Base-by-base conservation (phyloP, 2,113 vertebrate species). In the Benitochromis conjunctus region DNA sequence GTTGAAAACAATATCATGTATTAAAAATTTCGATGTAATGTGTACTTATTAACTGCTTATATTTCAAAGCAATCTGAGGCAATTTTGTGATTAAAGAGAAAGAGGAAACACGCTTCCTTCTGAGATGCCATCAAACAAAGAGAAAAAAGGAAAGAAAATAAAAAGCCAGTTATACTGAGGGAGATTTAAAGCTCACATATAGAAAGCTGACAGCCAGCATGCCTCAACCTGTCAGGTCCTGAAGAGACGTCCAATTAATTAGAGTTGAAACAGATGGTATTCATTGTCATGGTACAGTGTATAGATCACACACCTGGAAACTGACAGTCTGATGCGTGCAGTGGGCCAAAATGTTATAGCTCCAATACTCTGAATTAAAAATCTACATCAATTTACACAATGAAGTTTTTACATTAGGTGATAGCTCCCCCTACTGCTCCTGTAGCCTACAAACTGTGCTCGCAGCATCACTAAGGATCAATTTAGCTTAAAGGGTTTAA, bases 341-440 rank as follows among this genome's bases (percentile, higher is more conserved):
- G 18, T 76, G 46, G 4, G 18, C 26, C 71, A 76, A 53, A 76
- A 0, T 31, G 19, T 29, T 21, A 66, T n/a, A 19, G 11, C 31
- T 81, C 9, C 19, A 76, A 53, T 53, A 18, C 1, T 34, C 31
- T 81, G 34, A 66, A 34, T 24, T 64, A 11, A 82, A 60, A 43
- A 10, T n/a, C 36, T 14, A 80, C 16, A 21, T 18, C 14, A n/a
- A 10, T 26, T 13, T 66, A 6, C n/a, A 34, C 5, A 21, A 9
- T 14, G 41, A 74, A 19, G 18, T 53, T 11, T 31, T 58, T 4
- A 76, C 6, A 60, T 80, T 11, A 71, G 36, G 7, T 79, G 77
- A 87, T 6, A 83, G 84, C 93, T 48, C 92, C 92, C 90, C 85
- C 94, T 92, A 48, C 84, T 92, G 93, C 54, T 83, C 19, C 9